These are phyloP conservation scores for Iguana delicatissima DNA, from an alignment of 2,797 vertebrate genomes.

Conservation along the genomic window DNA sequence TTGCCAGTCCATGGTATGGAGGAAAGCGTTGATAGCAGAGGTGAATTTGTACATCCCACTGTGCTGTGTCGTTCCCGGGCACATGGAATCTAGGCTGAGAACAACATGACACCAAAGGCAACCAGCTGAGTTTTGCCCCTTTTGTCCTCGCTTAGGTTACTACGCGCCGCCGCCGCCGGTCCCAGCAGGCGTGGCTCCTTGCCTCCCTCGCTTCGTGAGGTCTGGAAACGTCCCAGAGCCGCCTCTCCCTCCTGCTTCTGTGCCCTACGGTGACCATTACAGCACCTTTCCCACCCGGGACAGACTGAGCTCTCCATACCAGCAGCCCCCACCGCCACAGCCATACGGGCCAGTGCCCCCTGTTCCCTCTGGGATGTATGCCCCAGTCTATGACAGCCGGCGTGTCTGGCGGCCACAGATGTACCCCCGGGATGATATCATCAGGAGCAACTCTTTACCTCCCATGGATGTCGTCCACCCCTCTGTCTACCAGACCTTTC, in stretches of 20 bases:
- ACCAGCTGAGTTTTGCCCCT: constrained; percentile 67
- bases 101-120: constrained; percentile 58
- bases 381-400: constrained; percentile 95
- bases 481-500: constrained; percentile 90
- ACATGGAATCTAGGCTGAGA: not conserved
- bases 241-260: constrained; percentile 87
- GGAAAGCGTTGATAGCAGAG: too few species aligned
- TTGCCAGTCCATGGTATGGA: too few species aligned
- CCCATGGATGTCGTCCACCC: constrained; percentile 95
- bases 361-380: constrained; percentile 90
- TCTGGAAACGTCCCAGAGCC: constrained; percentile 91
- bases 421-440: constrained; percentile 93
- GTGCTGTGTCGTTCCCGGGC: too few species aligned
- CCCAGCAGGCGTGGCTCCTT: constrained; percentile 83
- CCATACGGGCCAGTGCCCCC: constrained; percentile 89
- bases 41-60: too few species aligned
- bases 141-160: constrained; percentile 85
- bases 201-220: constrained; percentile 90
- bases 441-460: constrained; percentile 95
- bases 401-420: constrained; percentile 95
- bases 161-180: constrained; percentile 84
- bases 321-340: constrained; percentile 83
- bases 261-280: constrained; percentile 87
- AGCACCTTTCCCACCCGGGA: constrained; percentile 85
- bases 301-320: constrained; percentile 84